Base-by-base conservation (phyloP, 2,797 vertebrate genomes). In the Cynodonichthys magdalenae region DNA sequence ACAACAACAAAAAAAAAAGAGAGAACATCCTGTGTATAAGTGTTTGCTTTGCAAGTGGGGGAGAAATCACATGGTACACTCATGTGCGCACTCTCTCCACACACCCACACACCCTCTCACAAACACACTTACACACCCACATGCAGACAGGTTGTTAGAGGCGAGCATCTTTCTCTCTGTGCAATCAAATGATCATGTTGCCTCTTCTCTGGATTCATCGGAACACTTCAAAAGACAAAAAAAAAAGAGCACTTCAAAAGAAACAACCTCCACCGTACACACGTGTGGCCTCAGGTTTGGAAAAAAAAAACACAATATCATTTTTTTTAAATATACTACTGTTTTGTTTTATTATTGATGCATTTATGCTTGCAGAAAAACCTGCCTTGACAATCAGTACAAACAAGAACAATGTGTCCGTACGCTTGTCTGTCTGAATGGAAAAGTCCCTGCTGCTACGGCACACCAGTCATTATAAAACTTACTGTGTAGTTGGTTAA, bases 111-210 rank as follows among this genome's bases (percentile, higher is more conserved):
- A 64, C 14, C 42, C 53, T 69, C 47, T 61, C 29, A 59, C 54
- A 74, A 63, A 62, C 51, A 60, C 46, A 51, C 52, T 46, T 63
- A 52, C 27, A 57, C 52, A 64, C 56, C 53, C 31, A 49, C 66
- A 52, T 27, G 47, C 15, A 27, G 39, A 60, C 15, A 60, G 28
- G n/a, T 55, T 71, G 51, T 59, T 51, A 53, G 20, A 36, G 74
- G 8, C 39, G 29, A 29, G 53, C 59, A 53, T 73, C n/a, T 34
- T 55, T 66, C 42, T 51, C 41, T 54, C 54, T 18, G 5, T 59
- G 59, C 36, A 34, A 59, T 76, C 15, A 57, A 66, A 77, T 65
- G 15, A 59, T 59, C 60, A 65, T 18, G 6, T 58, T 49, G 17
- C 17, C 36, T 55, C 65, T 63, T 61, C 20, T 2, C 15, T 56